These are phyloP conservation scores for Lerista edwardsae DNA, from an alignment of 2,797 vertebrate species.

Conservation along the genomic window DNA sequence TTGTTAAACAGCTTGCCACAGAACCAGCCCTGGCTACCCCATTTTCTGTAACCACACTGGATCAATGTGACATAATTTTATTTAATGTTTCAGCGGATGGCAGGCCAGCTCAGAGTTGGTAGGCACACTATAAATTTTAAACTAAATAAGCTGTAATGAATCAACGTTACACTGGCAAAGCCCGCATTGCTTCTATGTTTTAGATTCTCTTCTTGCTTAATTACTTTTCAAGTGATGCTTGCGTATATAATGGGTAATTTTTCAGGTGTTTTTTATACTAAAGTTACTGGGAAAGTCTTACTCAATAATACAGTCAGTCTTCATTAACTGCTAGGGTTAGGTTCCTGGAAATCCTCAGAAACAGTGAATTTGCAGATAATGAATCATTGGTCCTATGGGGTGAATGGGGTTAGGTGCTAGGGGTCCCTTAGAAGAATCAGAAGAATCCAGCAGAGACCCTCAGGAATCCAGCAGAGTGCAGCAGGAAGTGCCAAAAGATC, in stretches of 20 bases:
- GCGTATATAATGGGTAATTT: constrained; percentile 24
- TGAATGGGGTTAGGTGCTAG: too few species aligned
- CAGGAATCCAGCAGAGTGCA: too few species aligned
- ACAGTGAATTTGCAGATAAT: too few species aligned
- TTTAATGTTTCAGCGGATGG: constrained; percentile 56
- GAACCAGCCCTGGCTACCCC: constrained; percentile 24
- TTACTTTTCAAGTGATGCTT: constrained; percentile 32
- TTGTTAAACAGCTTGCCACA: constrained; percentile 39
- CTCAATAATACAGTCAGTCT: too few species aligned
- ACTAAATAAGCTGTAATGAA: constrained; percentile 38
- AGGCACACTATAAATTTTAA: constrained; percentile 60
- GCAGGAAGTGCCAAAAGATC: too few species aligned
- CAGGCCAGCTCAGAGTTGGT: constrained; percentile 41
- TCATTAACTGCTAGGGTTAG: too few species aligned
- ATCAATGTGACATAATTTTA: constrained; percentile 44
- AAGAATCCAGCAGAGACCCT: too few species aligned
- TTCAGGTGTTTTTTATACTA: too few species aligned
- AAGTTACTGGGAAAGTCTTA: too few species aligned
- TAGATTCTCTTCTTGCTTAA: constrained; percentile 22
- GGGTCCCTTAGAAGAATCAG: too few species aligned
- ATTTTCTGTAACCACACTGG: constrained; percentile 56
- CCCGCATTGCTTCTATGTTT: constrained; percentile 25
- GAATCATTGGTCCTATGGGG: too few species aligned
- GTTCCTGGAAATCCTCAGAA: too few species aligned
- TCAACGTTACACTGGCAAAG: constrained; percentile 27